These are phyloP conservation scores for Anabas testudineus DNA, from an alignment of 2,797 vertebrate species.

Conservation along the genomic window DNA sequence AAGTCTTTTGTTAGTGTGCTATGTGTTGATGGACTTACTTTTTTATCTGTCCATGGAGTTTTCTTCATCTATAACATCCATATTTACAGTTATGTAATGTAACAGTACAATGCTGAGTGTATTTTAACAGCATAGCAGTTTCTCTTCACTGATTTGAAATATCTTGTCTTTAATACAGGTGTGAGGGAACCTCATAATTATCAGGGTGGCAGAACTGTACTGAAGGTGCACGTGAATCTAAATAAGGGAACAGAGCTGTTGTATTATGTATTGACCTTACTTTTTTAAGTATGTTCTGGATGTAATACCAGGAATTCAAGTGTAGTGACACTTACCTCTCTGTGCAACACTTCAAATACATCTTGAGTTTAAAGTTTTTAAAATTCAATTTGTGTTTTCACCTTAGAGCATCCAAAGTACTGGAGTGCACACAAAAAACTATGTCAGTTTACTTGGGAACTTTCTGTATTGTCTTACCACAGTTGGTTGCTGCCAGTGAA, in stretches of 20 bases:
- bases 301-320: slow-evolving; percentile 10
- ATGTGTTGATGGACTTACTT: neutral
- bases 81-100: neutral
- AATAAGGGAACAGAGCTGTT: slow-evolving; percentile 6
- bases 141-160: slow-evolving; percentile 1
- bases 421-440: neutral
- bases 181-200: slow-evolving; percentile 2
- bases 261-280: slow-evolving; percentile 11
- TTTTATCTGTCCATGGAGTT: neutral
- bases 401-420: neutral
- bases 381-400: slow-evolving; percentile 9
- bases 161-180: neutral
- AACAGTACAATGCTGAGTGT: neutral
- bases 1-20: neutral
- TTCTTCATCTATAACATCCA: slow-evolving; percentile 5
- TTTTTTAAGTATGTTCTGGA: slow-evolving; percentile 28
- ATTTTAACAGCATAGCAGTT: neutral
- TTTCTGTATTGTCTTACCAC: neutral
- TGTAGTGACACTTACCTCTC: slow-evolving; percentile 18
- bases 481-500: too few species aligned
- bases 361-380: neutral
- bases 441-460: neutral
- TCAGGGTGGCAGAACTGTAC: slow-evolving; percentile 6
- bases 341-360: slow-evolving; percentile 43
- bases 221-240: slow-evolving; percentile 37